A percentile compares a stretch with the other conserved stretches of the same genome.
Evolutionary conservation across 64 coral and sea anemone genomes (phyloP).

Genomic region (Pocillopora verrucosa): DNA sequence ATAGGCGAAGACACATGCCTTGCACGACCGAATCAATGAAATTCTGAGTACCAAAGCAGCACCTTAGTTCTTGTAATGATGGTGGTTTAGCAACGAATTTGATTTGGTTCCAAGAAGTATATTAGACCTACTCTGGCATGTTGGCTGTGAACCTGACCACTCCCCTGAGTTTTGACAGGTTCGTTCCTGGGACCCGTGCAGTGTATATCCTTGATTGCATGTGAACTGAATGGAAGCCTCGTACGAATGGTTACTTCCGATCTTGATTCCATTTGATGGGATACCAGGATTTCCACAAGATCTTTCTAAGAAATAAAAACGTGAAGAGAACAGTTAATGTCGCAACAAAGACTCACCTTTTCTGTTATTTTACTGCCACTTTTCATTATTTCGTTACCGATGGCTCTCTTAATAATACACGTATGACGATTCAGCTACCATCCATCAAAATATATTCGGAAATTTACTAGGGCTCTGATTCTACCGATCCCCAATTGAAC

Average conservation of each 20-base stretch:
- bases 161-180: slow-evolving; percentile 71
- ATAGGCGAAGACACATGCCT: too few relatives aligned
- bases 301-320: slow-evolving; percentile 42
- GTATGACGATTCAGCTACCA: too few relatives aligned
- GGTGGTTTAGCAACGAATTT: neutral
- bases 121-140: slow-evolving; percentile 68
- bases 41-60: too few relatives aligned
- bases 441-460: too few relatives aligned
- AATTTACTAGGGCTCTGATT: too few relatives aligned
- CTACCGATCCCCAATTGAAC: too few relatives aligned
- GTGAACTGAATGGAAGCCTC: slow-evolving; percentile 53
- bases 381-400: too few relatives aligned
- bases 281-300: slow-evolving; percentile 81
- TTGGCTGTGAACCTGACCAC: slow-evolving; percentile 81
- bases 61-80: too few relatives aligned
- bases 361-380: too few relatives aligned
- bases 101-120: neutral
- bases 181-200: slow-evolving; percentile 54
- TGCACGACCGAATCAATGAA: too few relatives aligned
- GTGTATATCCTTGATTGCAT: slow-evolving; percentile 63
- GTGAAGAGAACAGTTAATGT: neutral
- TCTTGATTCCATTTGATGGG: slow-evolving; percentile 68
- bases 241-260: slow-evolving; percentile 81
- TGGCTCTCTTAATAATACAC: too few relatives aligned
- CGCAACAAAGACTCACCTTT: too few relatives aligned